A percentile compares a stretch with the other conserved stretches of the same genome.
Conservation (phyloP, 2,797 vertebrate genomes). For the Tapirus indicus region DNA sequence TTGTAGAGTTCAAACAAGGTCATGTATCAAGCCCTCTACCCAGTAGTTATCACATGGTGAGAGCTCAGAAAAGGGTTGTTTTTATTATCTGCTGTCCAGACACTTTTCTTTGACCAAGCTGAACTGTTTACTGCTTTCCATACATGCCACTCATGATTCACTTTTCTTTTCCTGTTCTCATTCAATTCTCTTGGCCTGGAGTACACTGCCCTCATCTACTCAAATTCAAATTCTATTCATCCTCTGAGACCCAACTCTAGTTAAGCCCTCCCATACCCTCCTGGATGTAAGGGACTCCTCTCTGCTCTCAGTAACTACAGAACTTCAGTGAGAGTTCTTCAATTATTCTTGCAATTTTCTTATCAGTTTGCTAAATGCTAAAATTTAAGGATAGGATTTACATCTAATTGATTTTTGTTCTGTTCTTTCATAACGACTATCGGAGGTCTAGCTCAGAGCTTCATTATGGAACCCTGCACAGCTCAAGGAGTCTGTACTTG, state of each 20-base stretch:
- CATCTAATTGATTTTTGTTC: background rate
- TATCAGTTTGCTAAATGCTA: background rate
- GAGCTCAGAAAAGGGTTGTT: background rate
- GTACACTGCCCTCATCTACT: background rate
- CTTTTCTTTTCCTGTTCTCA: background rate
- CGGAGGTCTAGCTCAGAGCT: background rate
- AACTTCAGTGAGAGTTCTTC: background rate
- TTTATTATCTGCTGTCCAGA: background rate
- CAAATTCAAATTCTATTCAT: background rate
- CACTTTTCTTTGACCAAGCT: background rate
- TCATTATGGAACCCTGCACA: too few species aligned
- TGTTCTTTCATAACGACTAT: background rate
- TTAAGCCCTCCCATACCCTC: background rate
- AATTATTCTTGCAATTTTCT: background rate
- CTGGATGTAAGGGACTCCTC: background rate
- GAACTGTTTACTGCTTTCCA: background rate
- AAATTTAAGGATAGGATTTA: background rate
- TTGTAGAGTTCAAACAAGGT: background rate
- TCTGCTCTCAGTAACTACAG: background rate
- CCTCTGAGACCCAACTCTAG: background rate
- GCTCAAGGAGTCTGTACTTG: background rate
- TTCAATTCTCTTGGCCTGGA: background rate
- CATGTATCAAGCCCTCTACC: background rate
- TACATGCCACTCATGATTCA: background rate
- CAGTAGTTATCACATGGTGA: too few species aligned